A percentile compares a stretch with the other conserved stretches of the same genome.
phyloP scores from a whole-genome alignment of 1,140 invertebrate species.

The Drosophila leontia region DNA sequence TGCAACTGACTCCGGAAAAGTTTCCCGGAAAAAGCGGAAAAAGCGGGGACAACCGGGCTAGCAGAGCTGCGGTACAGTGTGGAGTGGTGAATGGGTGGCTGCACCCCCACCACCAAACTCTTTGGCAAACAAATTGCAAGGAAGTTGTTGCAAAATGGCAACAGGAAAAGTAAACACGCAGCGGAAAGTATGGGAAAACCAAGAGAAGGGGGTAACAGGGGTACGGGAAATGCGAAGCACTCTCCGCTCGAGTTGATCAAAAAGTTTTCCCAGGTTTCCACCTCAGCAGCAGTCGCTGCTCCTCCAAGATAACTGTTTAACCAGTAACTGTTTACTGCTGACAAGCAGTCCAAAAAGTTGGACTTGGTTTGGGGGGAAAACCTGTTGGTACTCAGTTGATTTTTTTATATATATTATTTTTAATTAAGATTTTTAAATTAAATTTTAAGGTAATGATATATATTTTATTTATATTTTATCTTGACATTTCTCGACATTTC shows the following conservation, averaged over 20 bases:
- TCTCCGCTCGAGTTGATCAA: slow-evolving; percentile 41
- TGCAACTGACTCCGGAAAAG: slow-evolving; percentile 49
- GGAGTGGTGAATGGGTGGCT: not conserved
- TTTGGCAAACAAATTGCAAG: slow-evolving; percentile 78
- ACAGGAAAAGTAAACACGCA: slow-evolving; percentile 74
- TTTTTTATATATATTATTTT: not conserved
- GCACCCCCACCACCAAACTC: slow-evolving; percentile 39
- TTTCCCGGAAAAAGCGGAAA: slow-evolving; percentile 31
- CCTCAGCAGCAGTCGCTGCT: slow-evolving; percentile 32
- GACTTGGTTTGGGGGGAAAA: not conserved
- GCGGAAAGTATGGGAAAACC: slow-evolving; percentile 26
- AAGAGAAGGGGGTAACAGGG: too few relatives aligned
- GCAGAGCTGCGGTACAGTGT: not conserved
- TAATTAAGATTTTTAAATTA: not conserved
- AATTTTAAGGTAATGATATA: not conserved
- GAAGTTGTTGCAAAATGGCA: slow-evolving; percentile 74
- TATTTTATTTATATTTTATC: not conserved
- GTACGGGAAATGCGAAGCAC: not conserved
- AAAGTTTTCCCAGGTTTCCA: slow-evolving; percentile 42
- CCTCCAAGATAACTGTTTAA: slow-evolving; percentile 41
- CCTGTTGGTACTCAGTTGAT: not conserved
- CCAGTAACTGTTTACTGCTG: slow-evolving; percentile 40
- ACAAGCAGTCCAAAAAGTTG: slow-evolving; percentile 15
- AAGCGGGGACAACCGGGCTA: not conserved
- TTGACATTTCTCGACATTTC: not conserved